Percentiles rank a stretch among this genome's conserved stretches.
Conservation (phyloP, 2,113 vertebrate genomes). For the Alosa alosa region DNA sequence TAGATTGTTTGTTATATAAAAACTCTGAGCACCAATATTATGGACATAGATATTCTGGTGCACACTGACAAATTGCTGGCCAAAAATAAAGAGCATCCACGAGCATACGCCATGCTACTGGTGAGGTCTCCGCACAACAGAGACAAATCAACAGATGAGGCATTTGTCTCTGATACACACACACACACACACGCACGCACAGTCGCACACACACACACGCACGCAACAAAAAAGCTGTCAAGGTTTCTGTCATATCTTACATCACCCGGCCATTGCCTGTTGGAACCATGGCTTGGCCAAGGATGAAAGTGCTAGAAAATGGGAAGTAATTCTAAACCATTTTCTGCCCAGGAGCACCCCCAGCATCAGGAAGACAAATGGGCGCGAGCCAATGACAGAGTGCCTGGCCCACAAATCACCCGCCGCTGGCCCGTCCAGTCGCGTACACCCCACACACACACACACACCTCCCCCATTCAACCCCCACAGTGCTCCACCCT, state of each 20-base stretch:
- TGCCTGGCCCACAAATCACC: slow-evolving; percentile 87
- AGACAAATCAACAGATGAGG: slow-evolving; percentile 33
- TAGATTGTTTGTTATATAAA: not conserved
- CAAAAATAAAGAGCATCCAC: slow-evolving; percentile 3
- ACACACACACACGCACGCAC: slow-evolving; percentile 7
- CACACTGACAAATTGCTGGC: not conserved
- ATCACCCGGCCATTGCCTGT: slow-evolving; percentile 58
- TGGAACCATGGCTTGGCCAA: slow-evolving; percentile 59
- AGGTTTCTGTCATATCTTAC: slow-evolving; percentile 72
- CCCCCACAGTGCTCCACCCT: slow-evolving; percentile 59
- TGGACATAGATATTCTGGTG: not conserved
- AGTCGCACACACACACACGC: not conserved
- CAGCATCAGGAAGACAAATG: slow-evolving; percentile 83
- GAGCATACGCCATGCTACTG: not conserved
- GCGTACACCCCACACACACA: slow-evolving; percentile 68
- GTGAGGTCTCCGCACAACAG: slow-evolving; percentile 10
- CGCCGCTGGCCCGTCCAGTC: slow-evolving; percentile 70
- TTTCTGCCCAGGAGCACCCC: slow-evolving; percentile 69
- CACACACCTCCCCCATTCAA: slow-evolving; percentile 59
- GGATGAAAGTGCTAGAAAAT: slow-evolving; percentile 76
- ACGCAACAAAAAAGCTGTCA: slow-evolving; percentile 69
- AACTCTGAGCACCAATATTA: not conserved
- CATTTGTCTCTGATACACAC: slow-evolving; percentile 5
- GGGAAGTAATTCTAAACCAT: slow-evolving; percentile 77
- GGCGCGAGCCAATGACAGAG: slow-evolving; percentile 79